Base-by-base conservation (phyloP, 2,797 vertebrate species). In the Sparus aurata region DNA sequence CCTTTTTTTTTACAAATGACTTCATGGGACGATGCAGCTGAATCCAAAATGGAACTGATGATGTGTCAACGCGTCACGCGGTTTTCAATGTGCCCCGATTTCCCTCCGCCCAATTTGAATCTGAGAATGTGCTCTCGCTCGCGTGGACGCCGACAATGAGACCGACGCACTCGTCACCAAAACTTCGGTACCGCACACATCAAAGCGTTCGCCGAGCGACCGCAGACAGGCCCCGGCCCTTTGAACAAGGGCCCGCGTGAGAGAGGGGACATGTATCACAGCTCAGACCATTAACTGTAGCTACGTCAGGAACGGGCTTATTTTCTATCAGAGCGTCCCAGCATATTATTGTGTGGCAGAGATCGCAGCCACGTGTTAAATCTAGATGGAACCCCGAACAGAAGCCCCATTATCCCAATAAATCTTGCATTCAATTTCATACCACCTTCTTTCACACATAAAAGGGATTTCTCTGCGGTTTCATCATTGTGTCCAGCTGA, bases 281-380 rank as follows among this genome's bases (percentile, higher is more conserved):
- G 83, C 75, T 70, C 88, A 84, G 80, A 73, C 84, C 90, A 94
- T 91, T 93, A 92, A 86, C 89, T 84, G 69, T 52, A 70, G 77
- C 86, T 80, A 79, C 79, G 77, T 74, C 84, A 69, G 65, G 79
- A 87, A 80, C 84, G 76, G 86, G 77, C 83, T 89, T 85, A 88
- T 89, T 91, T 87, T 93, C 83, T 87, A 79, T 93, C 60, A 54
- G 82, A 74, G 81, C 77, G 72, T 84, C 73, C 85, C 80, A 86
- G 80, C 80, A 62, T 73, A 69, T 87, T 80, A 81, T 89, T 78
- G 58, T 82, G 69, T 78, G 45, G 60, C 70, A 81, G 61, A 57
- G 83, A 89, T 89, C 87, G 86, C 87, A 93, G 89, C 89, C 86
- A 86, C 87, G 87, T 92, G 86, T 93, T 90, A 93, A 91, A 90